These are phyloP conservation scores for Epirrita christyi DNA, from an alignment of 2,888 invertebrate genomes.

Conservation along the genomic window DNA sequence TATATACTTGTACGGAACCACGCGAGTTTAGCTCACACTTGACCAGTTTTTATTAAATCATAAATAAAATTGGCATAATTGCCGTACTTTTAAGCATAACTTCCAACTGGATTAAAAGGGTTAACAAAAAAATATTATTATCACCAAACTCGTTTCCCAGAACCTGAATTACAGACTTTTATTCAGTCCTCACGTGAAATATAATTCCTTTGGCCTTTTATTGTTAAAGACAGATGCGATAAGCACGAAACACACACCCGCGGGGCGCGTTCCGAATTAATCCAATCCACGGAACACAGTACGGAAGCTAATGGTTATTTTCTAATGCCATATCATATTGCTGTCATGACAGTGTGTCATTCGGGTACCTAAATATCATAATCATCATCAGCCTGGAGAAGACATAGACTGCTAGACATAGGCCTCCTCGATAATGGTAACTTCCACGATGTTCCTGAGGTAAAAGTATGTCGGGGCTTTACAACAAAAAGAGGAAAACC, in stretches of 20 bases:
- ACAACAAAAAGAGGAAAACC: too few species aligned
- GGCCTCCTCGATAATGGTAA: too few species aligned
- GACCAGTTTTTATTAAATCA: too few species aligned
- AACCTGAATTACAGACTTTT: not conserved
- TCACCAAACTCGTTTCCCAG: not conserved
- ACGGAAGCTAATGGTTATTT: slow-evolving; percentile 35
- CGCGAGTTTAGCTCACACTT: too few species aligned
- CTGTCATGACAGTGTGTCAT: too few species aligned
- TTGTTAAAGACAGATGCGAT: slow-evolving; percentile 64
- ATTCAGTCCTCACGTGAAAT: slow-evolving; percentile 9
- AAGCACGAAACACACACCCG: slow-evolving; percentile 64
- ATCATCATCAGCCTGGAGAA: too few species aligned
- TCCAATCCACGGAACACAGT: slow-evolving; percentile 58
- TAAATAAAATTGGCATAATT: too few species aligned
- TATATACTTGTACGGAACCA: too few species aligned
- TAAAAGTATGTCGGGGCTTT: too few species aligned
- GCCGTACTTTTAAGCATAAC: not conserved
- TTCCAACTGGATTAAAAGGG: not conserved
- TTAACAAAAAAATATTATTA: not conserved
- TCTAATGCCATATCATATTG: slow-evolving; percentile 40
- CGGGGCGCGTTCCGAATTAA: slow-evolving; percentile 68
- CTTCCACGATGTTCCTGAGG: too few species aligned
- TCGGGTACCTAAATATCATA: too few species aligned
- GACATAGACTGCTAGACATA: too few species aligned
- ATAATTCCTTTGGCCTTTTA: slow-evolving; percentile 49